phyloP scores from a whole-genome alignment of 2,797 vertebrate species.

The Enteromius viviparus region DNA sequence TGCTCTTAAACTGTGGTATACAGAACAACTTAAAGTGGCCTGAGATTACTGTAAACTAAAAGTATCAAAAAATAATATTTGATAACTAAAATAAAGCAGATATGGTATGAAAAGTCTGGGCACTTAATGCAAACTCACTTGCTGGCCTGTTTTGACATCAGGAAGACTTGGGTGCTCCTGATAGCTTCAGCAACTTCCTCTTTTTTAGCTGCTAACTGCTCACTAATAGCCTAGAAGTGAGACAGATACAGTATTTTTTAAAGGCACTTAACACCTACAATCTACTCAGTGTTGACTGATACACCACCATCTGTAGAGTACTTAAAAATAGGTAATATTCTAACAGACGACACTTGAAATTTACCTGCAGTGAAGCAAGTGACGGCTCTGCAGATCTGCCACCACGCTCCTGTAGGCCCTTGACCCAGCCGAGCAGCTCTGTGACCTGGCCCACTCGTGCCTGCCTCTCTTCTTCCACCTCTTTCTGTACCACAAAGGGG shows the following conservation, averaged over 20 bases:
- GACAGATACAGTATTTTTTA: slow-evolving; percentile 23
- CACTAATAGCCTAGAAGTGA: slow-evolving; percentile 81
- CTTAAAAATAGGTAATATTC: background rate
- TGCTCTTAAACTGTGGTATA: background rate
- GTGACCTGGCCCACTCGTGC: slow-evolving; percentile 90
- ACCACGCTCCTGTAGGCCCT: slow-evolving; percentile 79
- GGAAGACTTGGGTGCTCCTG: slow-evolving; percentile 90
- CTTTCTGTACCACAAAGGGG: slow-evolving; percentile 80
- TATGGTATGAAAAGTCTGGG: background rate
- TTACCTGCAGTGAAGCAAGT: slow-evolving; percentile 91
- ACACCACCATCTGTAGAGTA: background rate
- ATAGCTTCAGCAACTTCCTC: slow-evolving; percentile 91
- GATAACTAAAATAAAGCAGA: background rate
- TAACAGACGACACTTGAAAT: background rate
- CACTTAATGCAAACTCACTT: slow-evolving; percentile 82
- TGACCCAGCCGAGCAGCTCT: slow-evolving; percentile 89
- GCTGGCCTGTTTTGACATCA: slow-evolving; percentile 91
- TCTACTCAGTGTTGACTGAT: background rate
- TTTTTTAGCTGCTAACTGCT: slow-evolving; percentile 88
- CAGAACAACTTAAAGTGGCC: background rate
- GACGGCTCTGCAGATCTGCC: slow-evolving; percentile 84
- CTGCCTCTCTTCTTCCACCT: slow-evolving; percentile 96
- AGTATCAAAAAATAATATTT: background rate
- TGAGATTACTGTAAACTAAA: background rate
- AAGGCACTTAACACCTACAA: background rate